phyloP scores from a whole-genome alignment of 92 coral and sea anemone genomes.

The Porites lobata region DNA sequence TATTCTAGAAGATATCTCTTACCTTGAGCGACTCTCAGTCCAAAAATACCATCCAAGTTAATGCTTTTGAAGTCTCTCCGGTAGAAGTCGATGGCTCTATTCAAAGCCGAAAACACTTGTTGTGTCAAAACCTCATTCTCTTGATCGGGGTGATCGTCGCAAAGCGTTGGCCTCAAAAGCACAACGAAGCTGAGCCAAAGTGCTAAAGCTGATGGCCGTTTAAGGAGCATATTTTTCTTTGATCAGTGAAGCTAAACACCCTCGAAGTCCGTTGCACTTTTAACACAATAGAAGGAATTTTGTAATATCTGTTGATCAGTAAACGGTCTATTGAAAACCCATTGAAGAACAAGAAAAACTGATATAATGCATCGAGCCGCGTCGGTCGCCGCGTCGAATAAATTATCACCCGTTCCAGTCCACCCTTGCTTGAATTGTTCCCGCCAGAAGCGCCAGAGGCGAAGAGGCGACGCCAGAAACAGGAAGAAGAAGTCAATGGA shows the following conservation, averaged over 20 bases:
- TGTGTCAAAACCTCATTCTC: conserved; percentile 25
- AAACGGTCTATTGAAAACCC: background rate
- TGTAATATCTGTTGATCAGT: background rate
- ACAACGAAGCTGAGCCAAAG: background rate
- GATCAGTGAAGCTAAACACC: background rate
- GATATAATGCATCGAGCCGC: too few relatives aligned
- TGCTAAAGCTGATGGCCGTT: background rate
- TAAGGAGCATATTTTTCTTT: background rate
- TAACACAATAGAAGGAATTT: background rate
- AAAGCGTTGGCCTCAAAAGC: background rate
- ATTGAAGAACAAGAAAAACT: background rate
- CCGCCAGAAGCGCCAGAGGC: too few relatives aligned
- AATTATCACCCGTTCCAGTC: too few relatives aligned
- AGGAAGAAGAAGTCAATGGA: too few relatives aligned
- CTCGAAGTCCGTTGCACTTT: background rate
- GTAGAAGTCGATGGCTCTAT: conserved; percentile 67
- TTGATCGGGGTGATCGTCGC: background rate
- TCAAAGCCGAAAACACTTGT: conserved; percentile 56
- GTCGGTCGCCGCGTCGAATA: too few relatives aligned
- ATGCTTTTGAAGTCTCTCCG: conserved; percentile 61
- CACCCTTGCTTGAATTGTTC: too few relatives aligned
- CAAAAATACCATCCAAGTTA: conserved; percentile 89
- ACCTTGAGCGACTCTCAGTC: conserved; percentile 92
- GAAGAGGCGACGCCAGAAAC: too few relatives aligned
- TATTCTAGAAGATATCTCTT: background rate